These are phyloP conservation scores for Hypolimnas misippus DNA, from an alignment of 2,888 invertebrate species.

Conservation along the genomic window DNA sequence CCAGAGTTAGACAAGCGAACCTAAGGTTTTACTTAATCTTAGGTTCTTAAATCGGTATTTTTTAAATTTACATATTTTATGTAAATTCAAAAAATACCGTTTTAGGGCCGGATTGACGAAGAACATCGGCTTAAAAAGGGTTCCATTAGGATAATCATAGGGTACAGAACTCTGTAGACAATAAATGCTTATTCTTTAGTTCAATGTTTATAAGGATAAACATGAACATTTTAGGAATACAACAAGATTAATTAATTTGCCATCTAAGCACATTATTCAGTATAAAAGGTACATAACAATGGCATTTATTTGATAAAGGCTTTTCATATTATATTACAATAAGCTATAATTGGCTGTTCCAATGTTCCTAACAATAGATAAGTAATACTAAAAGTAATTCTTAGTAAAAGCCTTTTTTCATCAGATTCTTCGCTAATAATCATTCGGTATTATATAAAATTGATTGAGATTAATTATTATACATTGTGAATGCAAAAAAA, in stretches of 20 bases:
- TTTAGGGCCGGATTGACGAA: too few species aligned
- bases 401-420: slow-evolving; percentile 13
- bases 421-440: background rate
- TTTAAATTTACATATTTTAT: too few species aligned
- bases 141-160: too few species aligned
- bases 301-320: slow-evolving; percentile 18
- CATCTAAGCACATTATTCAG: background rate
- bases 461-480: background rate
- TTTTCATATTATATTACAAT: slow-evolving; percentile 19
- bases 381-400: slow-evolving; percentile 13
- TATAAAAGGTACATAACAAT: slow-evolving; percentile 24
- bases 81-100: too few species aligned
- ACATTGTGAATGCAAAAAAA: too few species aligned
- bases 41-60: too few species aligned
- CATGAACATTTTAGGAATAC: background rate
- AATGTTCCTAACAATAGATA: slow-evolving; percentile 25
- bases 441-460: background rate
- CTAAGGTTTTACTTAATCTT: too few species aligned
- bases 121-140: too few species aligned
- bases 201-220: too few species aligned
- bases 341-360: slow-evolving; percentile 30
- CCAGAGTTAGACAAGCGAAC: too few species aligned
- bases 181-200: too few species aligned
- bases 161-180: too few species aligned
- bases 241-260: background rate